phyloP scores from a whole-genome alignment of 1,140 invertebrate genomes.

The Drosophila kurseongensis region DNA sequence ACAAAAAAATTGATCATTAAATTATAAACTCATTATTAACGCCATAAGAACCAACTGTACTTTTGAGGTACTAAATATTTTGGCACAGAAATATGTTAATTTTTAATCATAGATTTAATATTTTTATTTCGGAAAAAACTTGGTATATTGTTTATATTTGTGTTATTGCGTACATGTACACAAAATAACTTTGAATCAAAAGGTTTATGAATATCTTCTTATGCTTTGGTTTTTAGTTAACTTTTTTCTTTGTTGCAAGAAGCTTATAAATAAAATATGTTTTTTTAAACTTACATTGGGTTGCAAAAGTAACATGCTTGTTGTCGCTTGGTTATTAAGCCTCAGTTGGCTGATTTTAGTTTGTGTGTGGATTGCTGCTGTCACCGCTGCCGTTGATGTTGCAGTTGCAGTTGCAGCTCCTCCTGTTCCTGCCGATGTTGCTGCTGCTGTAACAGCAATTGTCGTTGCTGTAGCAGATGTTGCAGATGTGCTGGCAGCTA shows the following conservation, averaged over 20 bases:
- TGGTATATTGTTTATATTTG: too few relatives aligned
- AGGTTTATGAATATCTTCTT: neutral
- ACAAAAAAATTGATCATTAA: too few relatives aligned
- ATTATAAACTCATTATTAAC: too few relatives aligned
- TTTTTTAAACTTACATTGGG: conserved; percentile 77
- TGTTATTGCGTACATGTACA: too few relatives aligned
- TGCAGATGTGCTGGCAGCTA: conserved; percentile 24
- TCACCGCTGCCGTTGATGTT: conserved; percentile 29
- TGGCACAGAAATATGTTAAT: too few relatives aligned
- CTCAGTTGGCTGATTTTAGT: conserved; percentile 73
- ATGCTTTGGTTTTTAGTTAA: too few relatives aligned
- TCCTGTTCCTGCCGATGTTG: conserved; percentile 12
- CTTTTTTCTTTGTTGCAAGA: neutral
- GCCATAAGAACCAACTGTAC: too few relatives aligned
- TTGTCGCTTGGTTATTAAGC: conserved; percentile 68
- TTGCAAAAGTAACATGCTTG: conserved; percentile 85
- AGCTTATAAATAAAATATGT: too few relatives aligned
- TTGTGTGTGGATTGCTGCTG: conserved; percentile 36
- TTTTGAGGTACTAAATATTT: too few relatives aligned
- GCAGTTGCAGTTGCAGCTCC: conserved; percentile 24
- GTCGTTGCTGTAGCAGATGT: conserved; percentile 17
- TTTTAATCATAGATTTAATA: too few relatives aligned
- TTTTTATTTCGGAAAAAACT: too few relatives aligned
- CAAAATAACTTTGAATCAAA: too few relatives aligned
- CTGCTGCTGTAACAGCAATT: conserved; percentile 21